Conservation (phyloP, 2,113 vertebrate species). For the Bubo bubo region DNA sequence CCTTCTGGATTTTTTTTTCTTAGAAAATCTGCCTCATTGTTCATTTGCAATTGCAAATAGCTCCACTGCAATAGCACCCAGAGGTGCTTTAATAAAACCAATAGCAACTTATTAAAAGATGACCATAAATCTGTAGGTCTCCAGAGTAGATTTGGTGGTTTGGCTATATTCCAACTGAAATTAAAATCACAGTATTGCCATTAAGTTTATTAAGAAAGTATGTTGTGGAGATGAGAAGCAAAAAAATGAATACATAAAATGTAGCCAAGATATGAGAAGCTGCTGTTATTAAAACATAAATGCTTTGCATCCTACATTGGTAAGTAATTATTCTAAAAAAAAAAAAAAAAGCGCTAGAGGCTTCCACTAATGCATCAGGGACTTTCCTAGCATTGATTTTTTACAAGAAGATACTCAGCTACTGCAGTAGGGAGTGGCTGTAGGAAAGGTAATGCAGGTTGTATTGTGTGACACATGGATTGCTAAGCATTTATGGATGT, state of each 20-base stretch:
- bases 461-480: background rate
- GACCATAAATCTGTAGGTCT: slow-evolving; percentile 7
- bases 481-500: background rate
- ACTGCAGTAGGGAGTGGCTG: background rate
- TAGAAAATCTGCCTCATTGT: background rate
- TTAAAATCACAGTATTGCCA: background rate
- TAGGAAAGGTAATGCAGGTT: background rate
- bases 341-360: background rate
- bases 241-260: background rate
- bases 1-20: background rate
- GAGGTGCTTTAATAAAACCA: slow-evolving; percentile 14
- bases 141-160: background rate
- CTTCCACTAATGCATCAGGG: background rate
- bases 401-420: background rate
- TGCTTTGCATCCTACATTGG: background rate
- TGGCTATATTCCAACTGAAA: slow-evolving; percentile 1
- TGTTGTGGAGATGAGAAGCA: background rate
- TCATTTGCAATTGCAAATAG: slow-evolving; percentile 4
- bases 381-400: background rate
- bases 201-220: background rate
- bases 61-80: background rate
- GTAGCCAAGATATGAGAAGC: background rate
- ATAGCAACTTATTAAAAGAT: slow-evolving; percentile 27
- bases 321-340: background rate
- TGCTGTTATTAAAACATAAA: background rate